Base-by-base conservation (phyloP, 37 sponge, comb jelly and placozoan genomes). In the Beroe forskalii region DNA sequence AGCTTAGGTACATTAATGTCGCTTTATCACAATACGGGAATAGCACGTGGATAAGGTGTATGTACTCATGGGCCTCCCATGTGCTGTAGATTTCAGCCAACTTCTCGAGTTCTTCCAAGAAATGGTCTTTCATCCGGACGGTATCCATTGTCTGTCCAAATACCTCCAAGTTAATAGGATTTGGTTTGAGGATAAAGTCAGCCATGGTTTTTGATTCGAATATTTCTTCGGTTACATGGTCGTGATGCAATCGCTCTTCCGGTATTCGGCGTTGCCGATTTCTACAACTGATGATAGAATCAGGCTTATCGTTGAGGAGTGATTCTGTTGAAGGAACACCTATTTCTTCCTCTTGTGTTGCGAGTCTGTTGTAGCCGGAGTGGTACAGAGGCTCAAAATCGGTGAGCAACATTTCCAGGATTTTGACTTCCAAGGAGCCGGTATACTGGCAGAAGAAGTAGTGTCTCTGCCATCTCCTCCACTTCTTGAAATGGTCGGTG, bases 371-470 rank as follows among this genome's bases (percentile, higher is more conserved):
- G 27, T 80, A 80, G 27, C 86, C 86, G 0, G 86, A 80, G 48
- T 80, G 86, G 55, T 80, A 80, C 28, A 80, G 48, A 24, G 86
- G 86, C 30, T 80, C 86, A 23, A 80, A 80, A 43, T 80, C 86
- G 0, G 86, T 80, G 48, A 80, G 55, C 30, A 80, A 27, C n/a
- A 80, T 80, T 24, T 80, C 86, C 44, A 80, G 40, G 55, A 80
- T 23, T 41, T 80, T 80, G 17, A 80, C 35, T 19, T 44, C 55
- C 12, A 80, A 30, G 35, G 27, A 38, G 8, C 40, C 4, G 35
- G 86, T 80, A 43, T 80, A 80, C 4, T 38, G 86, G 35, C 86
- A 80, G 86, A 80, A 80, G 27, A 80, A 80, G 86, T 80, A 80
- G 48, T 44, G 86, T 23, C 40, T 32, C 35, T 80, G 86, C 86